Conservation (phyloP, 2,113 vertebrate species). For the Dipodomys spectabilis region DNA sequence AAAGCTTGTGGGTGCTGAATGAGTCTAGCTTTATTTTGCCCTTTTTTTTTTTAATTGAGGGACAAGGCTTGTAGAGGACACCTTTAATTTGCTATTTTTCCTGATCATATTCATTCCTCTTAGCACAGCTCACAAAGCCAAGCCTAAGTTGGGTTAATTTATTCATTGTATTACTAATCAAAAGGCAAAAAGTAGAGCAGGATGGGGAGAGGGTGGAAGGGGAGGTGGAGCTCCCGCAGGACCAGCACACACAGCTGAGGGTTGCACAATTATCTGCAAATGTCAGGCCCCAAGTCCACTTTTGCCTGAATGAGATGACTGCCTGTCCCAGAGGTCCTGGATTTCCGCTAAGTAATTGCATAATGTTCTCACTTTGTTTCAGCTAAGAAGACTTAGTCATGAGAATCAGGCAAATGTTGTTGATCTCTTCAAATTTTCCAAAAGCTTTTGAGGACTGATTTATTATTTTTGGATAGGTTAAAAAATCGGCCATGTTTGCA, state of each 20-base stretch:
- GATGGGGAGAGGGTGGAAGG: not conserved
- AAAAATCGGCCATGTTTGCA: conserved; percentile 41
- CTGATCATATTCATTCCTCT: conserved; percentile 45
- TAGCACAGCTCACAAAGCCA: conserved; percentile 46
- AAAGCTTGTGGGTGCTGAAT: conserved; percentile 56
- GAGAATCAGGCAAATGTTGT: conserved; percentile 55
- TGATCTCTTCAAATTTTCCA: conserved; percentile 61
- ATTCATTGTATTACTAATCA: conserved; percentile 66
- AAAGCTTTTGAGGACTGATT: conserved; percentile 64
- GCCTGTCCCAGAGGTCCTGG: conserved; percentile 63
- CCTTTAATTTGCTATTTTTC: conserved; percentile 37
- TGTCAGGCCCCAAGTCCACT: conserved; percentile 59
- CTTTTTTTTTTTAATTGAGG: conserved; percentile 39
- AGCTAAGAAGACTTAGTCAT: conserved; percentile 59
- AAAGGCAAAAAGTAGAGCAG: conserved; percentile 11
- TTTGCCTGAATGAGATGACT: conserved; percentile 64
- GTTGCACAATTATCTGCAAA: conserved; percentile 71
- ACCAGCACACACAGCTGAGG: conserved; percentile 53
- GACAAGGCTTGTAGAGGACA: not conserved
- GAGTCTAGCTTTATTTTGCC: not conserved
- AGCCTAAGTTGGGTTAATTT: conserved; percentile 48
- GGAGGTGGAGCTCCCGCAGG: conserved; percentile 49
- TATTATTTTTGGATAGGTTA: conserved; percentile 62
- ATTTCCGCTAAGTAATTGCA: conserved; percentile 77
- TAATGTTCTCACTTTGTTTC: conserved; percentile 71